These are phyloP conservation scores for Laterallus jamaicensis DNA, from an alignment of 2,113 vertebrate genomes.

Conservation along the genomic window DNA sequence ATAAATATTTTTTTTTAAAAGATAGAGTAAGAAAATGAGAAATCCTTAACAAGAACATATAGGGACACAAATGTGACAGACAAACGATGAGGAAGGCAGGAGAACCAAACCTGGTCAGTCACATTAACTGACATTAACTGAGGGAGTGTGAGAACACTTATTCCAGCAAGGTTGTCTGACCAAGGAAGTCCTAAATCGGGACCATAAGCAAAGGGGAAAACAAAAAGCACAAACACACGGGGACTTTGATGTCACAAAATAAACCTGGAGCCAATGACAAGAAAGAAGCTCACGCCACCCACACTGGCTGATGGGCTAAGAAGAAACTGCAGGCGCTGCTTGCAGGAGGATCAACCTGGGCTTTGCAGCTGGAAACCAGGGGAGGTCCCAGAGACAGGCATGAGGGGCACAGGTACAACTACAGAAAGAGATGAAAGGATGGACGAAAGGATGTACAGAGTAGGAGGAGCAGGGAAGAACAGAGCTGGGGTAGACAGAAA, in stretches of 20 bases:
- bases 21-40: neutral
- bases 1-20: neutral
- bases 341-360: neutral
- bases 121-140: neutral
- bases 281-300: neutral
- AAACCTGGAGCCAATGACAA: neutral
- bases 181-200: neutral
- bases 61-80: neutral
- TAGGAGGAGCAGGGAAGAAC: neutral
- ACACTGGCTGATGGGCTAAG: neutral
- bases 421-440: neutral
- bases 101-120: neutral
- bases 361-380: neutral
- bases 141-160: neutral
- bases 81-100: neutral
- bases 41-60: neutral
- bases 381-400: neutral
- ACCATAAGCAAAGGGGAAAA: neutral
- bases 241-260: neutral
- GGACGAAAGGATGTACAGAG: neutral
- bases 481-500: neutral
- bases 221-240: neutral
- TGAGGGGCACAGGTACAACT: neutral
- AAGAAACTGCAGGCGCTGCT: neutral
- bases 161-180: neutral